phyloP scores from a whole-genome alignment of 2,113 vertebrate genomes.

The Procavia capensis region DNA sequence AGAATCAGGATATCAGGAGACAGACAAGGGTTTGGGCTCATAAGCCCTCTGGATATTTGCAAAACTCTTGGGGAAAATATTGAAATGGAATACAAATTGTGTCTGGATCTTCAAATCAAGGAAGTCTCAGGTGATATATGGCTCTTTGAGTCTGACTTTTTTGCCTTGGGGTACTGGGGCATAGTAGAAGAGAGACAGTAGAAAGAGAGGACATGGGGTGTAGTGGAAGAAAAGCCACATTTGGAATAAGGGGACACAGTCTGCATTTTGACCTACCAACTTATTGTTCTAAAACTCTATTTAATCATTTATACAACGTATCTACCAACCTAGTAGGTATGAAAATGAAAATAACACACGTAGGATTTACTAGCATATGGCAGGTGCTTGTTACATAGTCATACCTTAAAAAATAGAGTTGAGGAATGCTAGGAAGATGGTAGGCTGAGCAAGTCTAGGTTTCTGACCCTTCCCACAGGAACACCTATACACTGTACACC shows the following conservation, averaged over 20 bases:
- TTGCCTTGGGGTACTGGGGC: not conserved
- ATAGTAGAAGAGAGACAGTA: not conserved
- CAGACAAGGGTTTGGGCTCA: not conserved
- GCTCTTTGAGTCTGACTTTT: not conserved
- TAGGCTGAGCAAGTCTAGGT: not conserved
- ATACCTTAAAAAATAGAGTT: not conserved
- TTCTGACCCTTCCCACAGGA: not conserved
- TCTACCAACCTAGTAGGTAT: not conserved
- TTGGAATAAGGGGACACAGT: not conserved
- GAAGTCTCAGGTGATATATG: not conserved
- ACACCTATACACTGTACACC: too few relatives aligned
- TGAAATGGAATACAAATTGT: not conserved
- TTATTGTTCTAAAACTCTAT: not conserved
- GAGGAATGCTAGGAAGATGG: not conserved
- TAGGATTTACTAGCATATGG: not conserved
- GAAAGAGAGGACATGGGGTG: not conserved
- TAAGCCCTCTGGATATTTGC: not conserved
- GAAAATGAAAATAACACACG: constrained; percentile 4
- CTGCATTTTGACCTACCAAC: not conserved
- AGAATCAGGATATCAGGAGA: not conserved
- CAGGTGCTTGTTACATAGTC: not conserved
- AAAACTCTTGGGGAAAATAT: not conserved
- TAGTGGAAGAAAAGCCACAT: not conserved
- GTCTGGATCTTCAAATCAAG: not conserved
- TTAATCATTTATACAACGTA: constrained; percentile 23